Base-by-base conservation (phyloP, 2,113 vertebrate species). In the Terrapene triunguis region DNA sequence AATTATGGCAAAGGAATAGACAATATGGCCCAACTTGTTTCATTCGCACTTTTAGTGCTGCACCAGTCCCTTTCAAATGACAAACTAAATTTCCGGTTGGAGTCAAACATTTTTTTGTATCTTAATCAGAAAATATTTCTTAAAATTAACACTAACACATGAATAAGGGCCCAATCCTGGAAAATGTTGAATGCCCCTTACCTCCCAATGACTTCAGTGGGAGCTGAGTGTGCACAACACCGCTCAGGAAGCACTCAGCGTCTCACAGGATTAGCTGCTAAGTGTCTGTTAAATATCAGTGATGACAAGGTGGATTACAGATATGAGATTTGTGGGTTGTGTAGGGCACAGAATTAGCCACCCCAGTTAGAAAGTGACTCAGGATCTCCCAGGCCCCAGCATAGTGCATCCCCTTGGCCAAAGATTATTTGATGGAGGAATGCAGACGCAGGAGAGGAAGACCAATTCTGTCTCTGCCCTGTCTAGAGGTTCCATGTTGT, bases 391-490 rank as follows among this genome's bases (percentile, higher is more conserved):
- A 78, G 5, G 17, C 25, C 53, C 78, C 82, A 47, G 17, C 72
- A 80, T 3, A 47, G 11, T 59, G 48, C 25, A 29, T 82, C 44
- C 25, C 24, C 1, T 0, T 4, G 8, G 27, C 50, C 27, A 79
- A 48, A 11, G 50, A 24, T 16, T 81, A 65, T 48, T 92, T 86
- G 78, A 87, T 29, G 21, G 59, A 4, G 10, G 16, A 93, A 88
- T 82, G 44, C 48, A 89, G 83, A 85, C 65, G 27, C 11, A 85
- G 47, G 55, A n/a, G 7, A 92, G n/a, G 16, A 88, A 0, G 1
- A 74, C 27, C 38, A 21, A 27, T 74, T 35, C 3, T 22, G 44
- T 1, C 0, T n/a, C 19, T 25, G 79, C 27, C 6, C 6, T 50
- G 17, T 4, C 88, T 81, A 7, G 51, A 47, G 32, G 50, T 42